These are phyloP conservation scores for Drosophila ironensis DNA, from an alignment of 1,140 invertebrate genomes.

Conservation along the genomic window DNA sequence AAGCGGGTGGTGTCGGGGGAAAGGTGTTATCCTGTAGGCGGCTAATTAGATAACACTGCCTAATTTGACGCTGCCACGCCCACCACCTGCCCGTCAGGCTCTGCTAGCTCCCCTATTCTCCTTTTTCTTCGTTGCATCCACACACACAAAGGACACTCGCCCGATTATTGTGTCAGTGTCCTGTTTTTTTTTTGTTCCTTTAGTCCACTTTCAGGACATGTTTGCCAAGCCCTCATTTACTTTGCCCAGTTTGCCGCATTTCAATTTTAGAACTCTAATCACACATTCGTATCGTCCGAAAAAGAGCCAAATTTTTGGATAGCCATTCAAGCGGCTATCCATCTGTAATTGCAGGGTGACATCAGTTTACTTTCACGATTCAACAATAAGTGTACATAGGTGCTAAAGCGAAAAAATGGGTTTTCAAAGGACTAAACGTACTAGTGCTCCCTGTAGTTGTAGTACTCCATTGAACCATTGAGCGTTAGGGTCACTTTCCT, in stretches of 20 bases:
- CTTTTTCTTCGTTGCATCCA: constrained; percentile 6
- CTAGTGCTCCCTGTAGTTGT: constrained; percentile 6
- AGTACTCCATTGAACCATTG: constrained; percentile 13
- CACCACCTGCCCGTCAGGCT: neutral
- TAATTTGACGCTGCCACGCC: constrained; percentile 70
- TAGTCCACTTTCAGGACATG: constrained; percentile 37
- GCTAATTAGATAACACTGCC: constrained; percentile 74
- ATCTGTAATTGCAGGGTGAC: neutral
- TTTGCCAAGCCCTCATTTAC: constrained; percentile 65
- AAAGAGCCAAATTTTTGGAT: constrained; percentile 1
- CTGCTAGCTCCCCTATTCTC: neutral
- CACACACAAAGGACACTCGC: constrained; percentile 29
- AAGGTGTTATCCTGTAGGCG: constrained; percentile 40
- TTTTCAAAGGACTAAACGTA: neutral
- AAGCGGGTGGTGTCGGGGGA: neutral
- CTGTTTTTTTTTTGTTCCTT: constrained; percentile 38
- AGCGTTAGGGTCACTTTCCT: constrained; percentile 6
- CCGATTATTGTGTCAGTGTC: constrained; percentile 57
- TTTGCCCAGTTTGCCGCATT: constrained; percentile 38
- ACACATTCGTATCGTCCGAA: no score
- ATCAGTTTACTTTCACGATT: no score
- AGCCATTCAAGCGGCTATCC: constrained; percentile 5
- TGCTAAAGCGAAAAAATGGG: neutral
- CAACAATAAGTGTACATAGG: no score
- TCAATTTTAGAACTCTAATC: constrained; percentile 41